Percentiles rank a stretch among this genome's conserved stretches.
Evolutionary conservation across 2,113 vertebrate genomes (phyloP).

Genomic region (Halichoeres trimaculatus): DNA sequence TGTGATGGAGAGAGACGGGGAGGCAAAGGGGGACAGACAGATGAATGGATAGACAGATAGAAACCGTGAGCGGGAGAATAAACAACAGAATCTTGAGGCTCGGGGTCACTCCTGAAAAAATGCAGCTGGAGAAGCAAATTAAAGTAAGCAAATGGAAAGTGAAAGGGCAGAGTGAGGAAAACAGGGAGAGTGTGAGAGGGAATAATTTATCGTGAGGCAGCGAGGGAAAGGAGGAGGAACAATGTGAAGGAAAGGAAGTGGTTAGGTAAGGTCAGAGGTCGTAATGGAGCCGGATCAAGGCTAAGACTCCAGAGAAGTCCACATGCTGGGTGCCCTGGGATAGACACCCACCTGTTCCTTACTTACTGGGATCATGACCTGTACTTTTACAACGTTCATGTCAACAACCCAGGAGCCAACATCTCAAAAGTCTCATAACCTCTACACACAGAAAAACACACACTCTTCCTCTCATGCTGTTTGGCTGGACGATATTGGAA

Average conservation of each 20-base stretch:
- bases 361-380: slow-evolving; percentile 41
- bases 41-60: slow-evolving; percentile 23
- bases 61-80: slow-evolving; percentile 18
- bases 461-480: not conserved
- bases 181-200: slow-evolving; percentile 12
- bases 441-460: slow-evolving; percentile 20
- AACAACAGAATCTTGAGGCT: slow-evolving; percentile 28
- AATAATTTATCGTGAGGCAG: slow-evolving; percentile 37
- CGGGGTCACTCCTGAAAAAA: slow-evolving; percentile 54
- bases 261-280: slow-evolving; percentile 25
- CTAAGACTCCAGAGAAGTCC: slow-evolving; percentile 11
- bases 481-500: slow-evolving; percentile 33
- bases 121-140: slow-evolving; percentile 59
- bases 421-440: slow-evolving; percentile 21
- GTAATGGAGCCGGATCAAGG: slow-evolving; percentile 10
- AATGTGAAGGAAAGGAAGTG: slow-evolving; percentile 5
- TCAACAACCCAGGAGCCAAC: slow-evolving; percentile 10
- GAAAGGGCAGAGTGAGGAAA: slow-evolving; percentile 50
- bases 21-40: not conserved
- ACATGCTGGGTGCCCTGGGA: slow-evolving; percentile 39
- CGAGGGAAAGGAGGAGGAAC: slow-evolving; percentile 3
- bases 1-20: slow-evolving; percentile 12
- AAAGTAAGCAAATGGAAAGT: slow-evolving; percentile 62
- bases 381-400: slow-evolving; percentile 21
- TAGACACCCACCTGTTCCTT: slow-evolving; percentile 33